Percentiles rank a stretch among this genome's conserved stretches.
Conservation (phyloP, 2,888 invertebrate species). For the Macrosoma leucophasiata region DNA sequence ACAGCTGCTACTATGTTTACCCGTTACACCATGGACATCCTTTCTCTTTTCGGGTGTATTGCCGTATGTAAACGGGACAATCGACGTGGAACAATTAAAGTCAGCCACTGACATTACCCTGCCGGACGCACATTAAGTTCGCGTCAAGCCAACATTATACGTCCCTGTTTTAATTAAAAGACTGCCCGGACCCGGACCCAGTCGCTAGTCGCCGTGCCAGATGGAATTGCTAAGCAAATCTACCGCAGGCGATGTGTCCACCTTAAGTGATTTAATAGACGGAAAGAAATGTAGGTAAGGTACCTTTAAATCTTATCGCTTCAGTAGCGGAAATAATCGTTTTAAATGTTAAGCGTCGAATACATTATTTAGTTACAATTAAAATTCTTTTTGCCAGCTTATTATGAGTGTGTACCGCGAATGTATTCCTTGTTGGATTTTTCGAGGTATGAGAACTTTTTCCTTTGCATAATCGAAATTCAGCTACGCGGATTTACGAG, state of each 20-base stretch:
- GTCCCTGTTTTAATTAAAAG: conserved; percentile 73
- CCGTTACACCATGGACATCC: no score
- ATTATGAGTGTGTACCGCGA: no score
- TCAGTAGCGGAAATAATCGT: conserved; percentile 28
- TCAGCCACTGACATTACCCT: conserved; percentile 58
- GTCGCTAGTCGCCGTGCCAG: conserved; percentile 57
- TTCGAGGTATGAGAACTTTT: no score
- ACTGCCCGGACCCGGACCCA: conserved; percentile 60
- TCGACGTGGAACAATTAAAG: conserved; percentile 69
- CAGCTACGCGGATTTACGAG: no score
- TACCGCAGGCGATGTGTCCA: conserved; percentile 72
- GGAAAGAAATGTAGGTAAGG: conserved; percentile 72
- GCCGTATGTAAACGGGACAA: conserved; percentile 42
- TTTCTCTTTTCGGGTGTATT: conserved; percentile 19
- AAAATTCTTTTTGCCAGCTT: background rate
- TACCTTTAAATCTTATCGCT: conserved; percentile 56
- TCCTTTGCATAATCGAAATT: no score
- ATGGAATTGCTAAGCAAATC: conserved; percentile 76
- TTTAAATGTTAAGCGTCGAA: no score
- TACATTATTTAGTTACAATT: no score
- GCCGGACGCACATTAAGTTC: conserved; percentile 70
- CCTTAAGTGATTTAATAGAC: conserved; percentile 76
- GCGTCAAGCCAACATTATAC: conserved; percentile 65
- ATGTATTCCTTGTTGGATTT: no score
- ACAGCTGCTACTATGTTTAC: no score